Evolutionary conservation across 2,113 vertebrate species (phyloP).

Genomic region (Salvelinus fontinalis): DNA sequence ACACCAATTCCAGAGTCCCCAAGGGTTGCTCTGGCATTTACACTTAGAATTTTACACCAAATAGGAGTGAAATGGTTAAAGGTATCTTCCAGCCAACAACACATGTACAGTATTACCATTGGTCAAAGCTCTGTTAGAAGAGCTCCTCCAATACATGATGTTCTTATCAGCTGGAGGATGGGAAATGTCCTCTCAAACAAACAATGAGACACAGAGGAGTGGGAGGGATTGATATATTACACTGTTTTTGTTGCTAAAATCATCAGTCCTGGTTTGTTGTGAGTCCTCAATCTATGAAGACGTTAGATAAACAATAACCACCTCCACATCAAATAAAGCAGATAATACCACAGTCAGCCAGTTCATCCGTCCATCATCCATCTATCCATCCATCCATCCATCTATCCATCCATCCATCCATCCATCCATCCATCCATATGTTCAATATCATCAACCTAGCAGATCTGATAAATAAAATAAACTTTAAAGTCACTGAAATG

Average conservation of each 20-base stretch:
- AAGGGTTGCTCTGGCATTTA: background rate
- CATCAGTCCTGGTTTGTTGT: too few species aligned
- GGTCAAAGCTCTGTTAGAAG: background rate
- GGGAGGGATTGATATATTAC: too few species aligned
- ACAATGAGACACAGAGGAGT: too few species aligned
- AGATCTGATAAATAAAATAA: too few species aligned
- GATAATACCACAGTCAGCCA: too few species aligned
- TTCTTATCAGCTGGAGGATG: background rate
- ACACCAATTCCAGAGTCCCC: background rate
- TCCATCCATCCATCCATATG: background rate
- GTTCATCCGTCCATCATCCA: background rate
- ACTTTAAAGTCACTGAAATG: too few species aligned
- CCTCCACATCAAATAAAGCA: too few species aligned
- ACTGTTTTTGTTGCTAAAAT: too few species aligned
- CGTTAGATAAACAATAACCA: too few species aligned
- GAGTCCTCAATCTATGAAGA: too few species aligned
- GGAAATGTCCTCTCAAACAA: too few species aligned
- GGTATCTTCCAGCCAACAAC: background rate
- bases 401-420: background rate
- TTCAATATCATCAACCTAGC: too few species aligned
- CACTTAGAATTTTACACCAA: background rate
- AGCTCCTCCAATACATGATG: background rate
- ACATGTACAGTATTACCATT: background rate
- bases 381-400: background rate
- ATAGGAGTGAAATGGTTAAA: background rate